These are phyloP conservation scores for Grus americana DNA, from an alignment of 2,113 vertebrate species.

Conservation along the genomic window DNA sequence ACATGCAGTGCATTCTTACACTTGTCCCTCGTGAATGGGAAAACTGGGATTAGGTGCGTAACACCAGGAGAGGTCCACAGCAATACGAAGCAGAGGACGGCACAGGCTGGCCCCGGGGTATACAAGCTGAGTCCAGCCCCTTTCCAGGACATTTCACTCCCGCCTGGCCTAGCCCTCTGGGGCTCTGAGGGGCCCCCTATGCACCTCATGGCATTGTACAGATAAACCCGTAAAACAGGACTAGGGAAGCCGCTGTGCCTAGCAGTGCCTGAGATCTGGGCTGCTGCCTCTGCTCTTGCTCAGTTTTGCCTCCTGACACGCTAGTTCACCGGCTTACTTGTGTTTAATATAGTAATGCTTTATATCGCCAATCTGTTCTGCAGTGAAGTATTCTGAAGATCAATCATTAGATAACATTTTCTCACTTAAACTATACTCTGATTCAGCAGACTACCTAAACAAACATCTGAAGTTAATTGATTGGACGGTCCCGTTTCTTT, in stretches of 20 bases:
- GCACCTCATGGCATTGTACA: neutral
- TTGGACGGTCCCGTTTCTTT: neutral
- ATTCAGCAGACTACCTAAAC: neutral
- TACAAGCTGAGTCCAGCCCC: neutral
- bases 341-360: neutral
- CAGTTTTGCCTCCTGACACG: neutral
- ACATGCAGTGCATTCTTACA: neutral
- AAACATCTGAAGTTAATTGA: neutral
- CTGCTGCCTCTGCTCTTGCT: neutral
- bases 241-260: neutral
- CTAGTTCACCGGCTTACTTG: neutral
- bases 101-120: neutral
- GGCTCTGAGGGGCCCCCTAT: neutral
- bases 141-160: neutral
- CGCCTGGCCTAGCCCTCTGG: neutral
- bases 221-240: neutral
- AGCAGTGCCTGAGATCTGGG: neutral
- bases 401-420: neutral
- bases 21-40: neutral
- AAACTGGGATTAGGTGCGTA: neutral
- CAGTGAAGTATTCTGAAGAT: neutral
- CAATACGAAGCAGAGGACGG: neutral
- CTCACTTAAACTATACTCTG: neutral
- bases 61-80: neutral
- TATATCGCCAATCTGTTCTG: neutral